Evolutionary conservation across 2,888 invertebrate species (phyloP), one percentile per base, ranked within the genome.

Genomic region (Trichogramma evanescens): DNA sequence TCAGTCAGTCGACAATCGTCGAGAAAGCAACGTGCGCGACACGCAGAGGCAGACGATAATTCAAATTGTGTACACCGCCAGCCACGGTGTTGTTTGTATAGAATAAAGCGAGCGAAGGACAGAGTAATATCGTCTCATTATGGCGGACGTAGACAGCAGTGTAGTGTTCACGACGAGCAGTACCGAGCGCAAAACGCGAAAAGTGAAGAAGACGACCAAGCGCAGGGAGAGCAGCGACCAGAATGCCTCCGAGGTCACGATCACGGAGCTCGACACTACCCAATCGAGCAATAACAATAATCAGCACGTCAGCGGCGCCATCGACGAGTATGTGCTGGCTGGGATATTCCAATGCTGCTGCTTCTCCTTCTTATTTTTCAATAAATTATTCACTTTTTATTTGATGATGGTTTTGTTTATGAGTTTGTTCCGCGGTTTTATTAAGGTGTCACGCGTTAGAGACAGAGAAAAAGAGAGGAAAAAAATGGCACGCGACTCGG

Each of bases 131-230:
- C 62, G 63, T 26, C 26, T 26, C 26, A 26, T 63, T 66, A 93
- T 93, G 93, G 93, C 91, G 79, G 93, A 93, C 85, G 92, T 93
- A 75, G 93, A 93, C 81, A 89, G 26, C 26, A 26, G 90, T 83
- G 89, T 90, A 83, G 88, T 89, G 80, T 88, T 86, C 79, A 88
- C 90, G 77, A 87, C 89, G 77, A 26, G 2, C 26, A 26, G 26
- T 26, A 90, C 91, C 74, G 89, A 86, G 79, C 86, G 87, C 80
- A 88, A 92, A 81, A 87, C 91, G 78, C 91, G 91, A 80, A 93
- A 93, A 84, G 89, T 91, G 82, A 93, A 93, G 85, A 93, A 93
- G 83, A 87, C 88, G 76, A 87, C 88, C 75, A 87, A 89, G 73
- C 87, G 90, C 80, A 86, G 90, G 78, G 88, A 89, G 80, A 86